Conservation (phyloP, 2,113 vertebrate species). For the Cyphotilapia sp. region DNA sequence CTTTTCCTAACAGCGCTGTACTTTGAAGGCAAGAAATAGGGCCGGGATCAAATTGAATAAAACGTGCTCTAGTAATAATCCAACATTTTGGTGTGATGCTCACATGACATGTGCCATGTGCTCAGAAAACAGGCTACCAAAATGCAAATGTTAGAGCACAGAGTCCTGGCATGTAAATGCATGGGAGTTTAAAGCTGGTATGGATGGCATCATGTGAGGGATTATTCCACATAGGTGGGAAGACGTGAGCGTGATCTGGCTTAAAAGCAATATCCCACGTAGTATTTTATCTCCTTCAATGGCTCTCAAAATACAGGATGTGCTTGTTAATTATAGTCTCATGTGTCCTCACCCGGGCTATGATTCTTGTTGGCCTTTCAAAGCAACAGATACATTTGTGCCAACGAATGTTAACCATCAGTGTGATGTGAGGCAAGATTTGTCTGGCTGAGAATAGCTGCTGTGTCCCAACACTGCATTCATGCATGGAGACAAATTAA, state of each 20-base stretch:
- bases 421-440: background rate
- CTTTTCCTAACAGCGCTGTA: background rate
- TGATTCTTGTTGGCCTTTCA: background rate
- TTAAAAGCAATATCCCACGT: background rate
- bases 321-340: conserved; percentile 15
- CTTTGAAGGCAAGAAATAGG: background rate
- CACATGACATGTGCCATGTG: background rate
- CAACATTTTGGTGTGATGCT: background rate
- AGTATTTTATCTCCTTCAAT: background rate
- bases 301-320: background rate
- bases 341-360: background rate
- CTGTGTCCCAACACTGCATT: background rate
- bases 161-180: background rate
- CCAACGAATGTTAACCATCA: background rate
- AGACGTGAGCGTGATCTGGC: background rate
- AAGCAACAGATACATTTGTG: background rate
- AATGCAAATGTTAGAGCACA: background rate
- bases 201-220: background rate
- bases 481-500: background rate
- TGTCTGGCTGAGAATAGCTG: background rate
- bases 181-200: background rate
- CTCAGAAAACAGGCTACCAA: background rate
- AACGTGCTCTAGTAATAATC: background rate
- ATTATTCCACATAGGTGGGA: background rate
- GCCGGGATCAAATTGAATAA: background rate